Evolutionary conservation across 2,888 invertebrate species (phyloP), one percentile per base, ranked within the genome.

Genomic region (Ganaspis brasiliensis): DNA sequence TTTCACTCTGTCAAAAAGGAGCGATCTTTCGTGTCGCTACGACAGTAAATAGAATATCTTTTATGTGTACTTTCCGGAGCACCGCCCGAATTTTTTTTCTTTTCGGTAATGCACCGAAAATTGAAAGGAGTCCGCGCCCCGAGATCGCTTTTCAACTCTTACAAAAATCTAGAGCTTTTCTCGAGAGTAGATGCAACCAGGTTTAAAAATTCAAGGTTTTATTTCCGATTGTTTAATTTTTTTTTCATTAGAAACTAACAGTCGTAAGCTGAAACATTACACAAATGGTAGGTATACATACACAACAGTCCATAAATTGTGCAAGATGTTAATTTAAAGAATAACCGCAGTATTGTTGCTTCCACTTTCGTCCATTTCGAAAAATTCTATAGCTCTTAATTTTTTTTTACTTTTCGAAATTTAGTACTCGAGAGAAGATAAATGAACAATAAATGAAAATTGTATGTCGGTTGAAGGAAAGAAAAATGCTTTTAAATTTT

Each of bases 371-470:
- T 5, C 9, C 19, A 19, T 52, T 52, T n/a, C 19, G 8, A 52
- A 19, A 52, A 52, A 1, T 19, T n/a, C 52, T 19, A 52, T 52
- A 52, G 52, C 52, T 52, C 19, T 52, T 52, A 52, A 52, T 52
- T 52, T 52, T 52, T 52, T 52, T 16, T 52, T n/a, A 26, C 57
- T 26, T 57, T 26, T 57, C 14, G 26, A 57, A 57, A 52, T 57
- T 57, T 26, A 26, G 26, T 57, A 26, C 57, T 63, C 2, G 2
- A 5, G 37, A 21, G 37, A 40, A 63, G 21, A 63, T 63, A 19
- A 61, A 31, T 61, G 37, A 61, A 61, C 35, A 63, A 40, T 63
- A 37, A 63, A 40, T 63, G 63, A 63, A 40, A 63, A 63, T 37
- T 63, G 19, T 63, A 63, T 63, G 40, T 40, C 40, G 2, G 40